Evolutionary conservation across 2,797 vertebrate species (phyloP).

Genomic region (Anabas testudineus): DNA sequence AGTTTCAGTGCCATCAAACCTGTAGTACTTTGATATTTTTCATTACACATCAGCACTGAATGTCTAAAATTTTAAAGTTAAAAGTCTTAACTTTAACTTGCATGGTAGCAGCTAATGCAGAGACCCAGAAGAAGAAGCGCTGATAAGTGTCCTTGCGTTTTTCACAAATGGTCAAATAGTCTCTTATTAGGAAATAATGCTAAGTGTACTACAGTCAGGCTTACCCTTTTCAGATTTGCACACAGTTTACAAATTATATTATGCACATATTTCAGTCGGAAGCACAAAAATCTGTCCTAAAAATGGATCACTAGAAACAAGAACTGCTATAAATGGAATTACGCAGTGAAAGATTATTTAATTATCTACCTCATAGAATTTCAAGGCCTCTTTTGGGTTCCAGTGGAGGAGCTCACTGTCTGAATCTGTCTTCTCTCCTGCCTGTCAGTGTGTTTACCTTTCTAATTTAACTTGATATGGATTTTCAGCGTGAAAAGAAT

Average conservation of each 20-base stretch:
- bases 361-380: slow-evolving; percentile 56
- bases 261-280: slow-evolving; percentile 44
- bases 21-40: not conserved
- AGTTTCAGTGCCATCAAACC: not conserved
- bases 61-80: too few species aligned
- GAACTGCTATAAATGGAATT: slow-evolving; percentile 48
- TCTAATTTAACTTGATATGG: slow-evolving; percentile 33
- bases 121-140: slow-evolving; percentile 25
- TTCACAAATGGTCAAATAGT: slow-evolving; percentile 45
- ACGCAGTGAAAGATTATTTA: slow-evolving; percentile 40
- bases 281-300: slow-evolving; percentile 36
- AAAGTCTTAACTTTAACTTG: too few species aligned
- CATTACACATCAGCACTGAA: too few species aligned
- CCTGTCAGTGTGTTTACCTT: slow-evolving; percentile 46
- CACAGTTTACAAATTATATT: not conserved
- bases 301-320: slow-evolving; percentile 39
- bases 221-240: slow-evolving; percentile 29
- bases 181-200: slow-evolving; percentile 21
- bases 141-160: slow-evolving; percentile 24
- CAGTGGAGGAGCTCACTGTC: slow-evolving; percentile 51
- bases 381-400: slow-evolving; percentile 49
- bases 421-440: slow-evolving; percentile 50
- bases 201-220: slow-evolving; percentile 29
- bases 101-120: slow-evolving; percentile 2
- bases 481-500: slow-evolving; percentile 2